phyloP scores from a whole-genome alignment of 2,888 invertebrate species.

The Acrocyrtus sp. region DNA sequence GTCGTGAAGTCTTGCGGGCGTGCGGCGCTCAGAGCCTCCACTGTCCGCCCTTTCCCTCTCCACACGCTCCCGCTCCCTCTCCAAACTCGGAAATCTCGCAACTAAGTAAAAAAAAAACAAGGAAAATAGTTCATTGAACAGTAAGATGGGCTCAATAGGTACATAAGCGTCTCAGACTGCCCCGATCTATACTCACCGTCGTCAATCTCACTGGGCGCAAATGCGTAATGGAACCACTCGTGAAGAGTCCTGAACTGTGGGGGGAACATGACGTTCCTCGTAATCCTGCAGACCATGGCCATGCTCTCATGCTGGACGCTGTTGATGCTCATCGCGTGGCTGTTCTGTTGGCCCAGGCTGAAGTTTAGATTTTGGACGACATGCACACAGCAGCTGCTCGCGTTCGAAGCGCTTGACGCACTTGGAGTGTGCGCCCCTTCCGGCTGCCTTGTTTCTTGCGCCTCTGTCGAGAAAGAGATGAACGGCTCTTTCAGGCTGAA shows the following conservation, averaged over 20 bases:
- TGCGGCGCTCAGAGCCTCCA: conserved; percentile 66
- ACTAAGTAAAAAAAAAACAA: conserved; percentile 24
- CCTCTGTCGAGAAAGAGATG: conserved; percentile 92
- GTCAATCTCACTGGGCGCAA: conserved; percentile 93
- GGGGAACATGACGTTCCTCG: conserved; percentile 90
- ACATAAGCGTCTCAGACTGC: too few species aligned
- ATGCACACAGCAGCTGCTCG: conserved; percentile 73
- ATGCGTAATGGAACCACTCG: conserved; percentile 98
- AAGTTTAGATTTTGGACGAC: conserved; percentile 92
- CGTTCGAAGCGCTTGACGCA: conserved; percentile 65
- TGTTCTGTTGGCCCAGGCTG: conserved; percentile 78
- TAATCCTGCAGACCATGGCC: conserved; percentile 94
- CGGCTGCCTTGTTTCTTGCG: conserved; percentile 80
- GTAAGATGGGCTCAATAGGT: too few species aligned
- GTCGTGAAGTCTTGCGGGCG: conserved; percentile 74
- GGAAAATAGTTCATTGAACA: too few species aligned
- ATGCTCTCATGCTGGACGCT: conserved; percentile 82
- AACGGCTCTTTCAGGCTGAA: conserved; percentile 93
- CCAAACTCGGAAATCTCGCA: conserved; percentile 86
- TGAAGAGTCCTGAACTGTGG: conserved; percentile 93
- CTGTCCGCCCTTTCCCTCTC: conserved; percentile 67
- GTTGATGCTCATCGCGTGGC: conserved; percentile 69
- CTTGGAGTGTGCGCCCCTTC: conserved; percentile 59
- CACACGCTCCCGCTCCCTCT: conserved; percentile 73
- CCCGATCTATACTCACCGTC: conserved; percentile 83